phyloP scores from a whole-genome alignment of 1,140 invertebrate species.

The Nymphalis io region DNA sequence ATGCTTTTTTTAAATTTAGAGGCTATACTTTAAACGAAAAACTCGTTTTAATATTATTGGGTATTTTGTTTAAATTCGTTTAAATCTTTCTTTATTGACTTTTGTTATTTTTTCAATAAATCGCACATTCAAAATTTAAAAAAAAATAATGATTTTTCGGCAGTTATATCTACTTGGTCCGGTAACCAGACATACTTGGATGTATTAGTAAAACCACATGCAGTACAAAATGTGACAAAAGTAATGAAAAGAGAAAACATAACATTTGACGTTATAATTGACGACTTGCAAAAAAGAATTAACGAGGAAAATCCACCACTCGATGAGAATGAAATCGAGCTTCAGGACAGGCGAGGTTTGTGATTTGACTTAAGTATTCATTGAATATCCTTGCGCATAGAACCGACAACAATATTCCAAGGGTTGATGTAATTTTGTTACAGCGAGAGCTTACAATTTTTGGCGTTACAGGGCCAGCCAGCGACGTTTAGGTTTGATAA shows the following conservation, averaged over 20 bases:
- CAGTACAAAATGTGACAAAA: constrained; percentile 79
- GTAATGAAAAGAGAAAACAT: constrained; percentile 81
- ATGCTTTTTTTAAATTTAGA: too few species aligned
- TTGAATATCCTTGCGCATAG: not conserved
- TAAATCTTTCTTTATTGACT: too few species aligned
- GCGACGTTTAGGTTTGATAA: constrained; percentile 66
- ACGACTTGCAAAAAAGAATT: constrained; percentile 88
- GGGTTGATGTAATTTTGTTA: constrained; percentile 71
- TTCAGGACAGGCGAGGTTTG: constrained; percentile 87
- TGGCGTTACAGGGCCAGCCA: constrained; percentile 78
- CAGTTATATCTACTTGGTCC: constrained; percentile 86
- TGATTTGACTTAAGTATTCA: constrained; percentile 1
- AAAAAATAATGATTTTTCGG: constrained; percentile 20
- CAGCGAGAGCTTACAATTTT: constrained; percentile 82
- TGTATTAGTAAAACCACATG: constrained; percentile 83
- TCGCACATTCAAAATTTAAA: too few species aligned
- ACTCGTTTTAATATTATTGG: too few species aligned
- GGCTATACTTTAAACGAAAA: too few species aligned
- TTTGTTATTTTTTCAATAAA: too few species aligned
- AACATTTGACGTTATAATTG: constrained; percentile 85
- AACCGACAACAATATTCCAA: constrained; percentile 52
- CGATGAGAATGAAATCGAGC: constrained; percentile 83
- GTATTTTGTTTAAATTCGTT: not conserved
- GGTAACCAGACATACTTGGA: constrained; percentile 85
- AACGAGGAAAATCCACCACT: constrained; percentile 88